A percentile compares a stretch with the other conserved stretches of the same genome.
Conservation (phyloP, 1,140 invertebrate species). For the Leptoteleia sp. region DNA sequence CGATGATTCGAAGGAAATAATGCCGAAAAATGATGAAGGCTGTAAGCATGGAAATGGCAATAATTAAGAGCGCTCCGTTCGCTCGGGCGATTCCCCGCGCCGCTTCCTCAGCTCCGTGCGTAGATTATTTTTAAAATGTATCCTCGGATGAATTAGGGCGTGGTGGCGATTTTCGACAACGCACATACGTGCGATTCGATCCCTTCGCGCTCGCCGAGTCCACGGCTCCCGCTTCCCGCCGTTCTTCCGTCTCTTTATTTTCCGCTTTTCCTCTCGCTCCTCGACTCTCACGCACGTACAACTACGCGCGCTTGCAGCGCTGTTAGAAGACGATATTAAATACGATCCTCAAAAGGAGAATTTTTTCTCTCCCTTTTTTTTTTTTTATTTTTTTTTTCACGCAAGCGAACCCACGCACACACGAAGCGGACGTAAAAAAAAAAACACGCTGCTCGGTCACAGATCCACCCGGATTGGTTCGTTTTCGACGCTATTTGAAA, state of each 20-base stretch:
- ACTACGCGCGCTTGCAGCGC: constrained; percentile 14
- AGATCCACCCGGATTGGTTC: constrained; percentile 12
- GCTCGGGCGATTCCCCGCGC: too few relatives aligned
- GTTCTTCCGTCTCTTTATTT: constrained; percentile 48
- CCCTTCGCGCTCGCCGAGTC: constrained; percentile 45
- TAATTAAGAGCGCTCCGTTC: not conserved
- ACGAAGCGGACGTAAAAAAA: constrained; percentile 25
- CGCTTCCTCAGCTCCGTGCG: constrained; percentile 1
- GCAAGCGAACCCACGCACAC: constrained; percentile 55
- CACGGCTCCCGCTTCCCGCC: constrained; percentile 1
- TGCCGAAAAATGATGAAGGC: too few relatives aligned
- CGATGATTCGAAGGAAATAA: too few relatives aligned
- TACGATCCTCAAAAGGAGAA: constrained; percentile 53
- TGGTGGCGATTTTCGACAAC: constrained; percentile 65
- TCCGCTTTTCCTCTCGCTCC: constrained; percentile 49
- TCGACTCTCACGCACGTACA: constrained; percentile 26
- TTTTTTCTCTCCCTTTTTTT: constrained; percentile 39
- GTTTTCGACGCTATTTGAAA: constrained; percentile 34
- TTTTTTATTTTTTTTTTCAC: too few relatives aligned
- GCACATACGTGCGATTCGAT: constrained; percentile 61
- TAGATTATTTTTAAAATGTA: constrained; percentile 62
- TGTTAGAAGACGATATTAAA: constrained; percentile 54
- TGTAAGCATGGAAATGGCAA: not conserved
- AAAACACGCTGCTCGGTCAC: constrained; percentile 41
- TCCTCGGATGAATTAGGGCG: constrained; percentile 56